Percentiles rank a stretch among this genome's conserved stretches.
phyloP scores from a whole-genome alignment of 2,797 vertebrate species.

The Intellagama lesueurii region DNA sequence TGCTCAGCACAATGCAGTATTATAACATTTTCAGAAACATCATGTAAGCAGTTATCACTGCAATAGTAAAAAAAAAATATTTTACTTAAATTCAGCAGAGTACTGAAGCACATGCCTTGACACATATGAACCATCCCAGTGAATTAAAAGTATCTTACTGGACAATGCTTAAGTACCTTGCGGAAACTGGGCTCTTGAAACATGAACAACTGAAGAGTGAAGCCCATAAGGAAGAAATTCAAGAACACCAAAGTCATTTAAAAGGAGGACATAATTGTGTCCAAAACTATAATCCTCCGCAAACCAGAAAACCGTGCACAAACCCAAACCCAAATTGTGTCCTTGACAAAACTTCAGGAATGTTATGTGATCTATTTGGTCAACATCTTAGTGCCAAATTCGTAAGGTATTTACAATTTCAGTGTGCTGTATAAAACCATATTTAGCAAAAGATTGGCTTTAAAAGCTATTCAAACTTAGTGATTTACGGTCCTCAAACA shows the following conservation, averaged over 20 bases:
- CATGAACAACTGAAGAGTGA: neutral
- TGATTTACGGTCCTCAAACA: neutral
- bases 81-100: slow-evolving; percentile 42
- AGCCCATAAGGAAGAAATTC: neutral
- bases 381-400: slow-evolving; percentile 58
- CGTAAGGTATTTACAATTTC: slow-evolving; percentile 46
- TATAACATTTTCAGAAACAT: slow-evolving; percentile 68
- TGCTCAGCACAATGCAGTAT: slow-evolving; percentile 64
- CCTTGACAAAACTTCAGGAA: slow-evolving; percentile 43
- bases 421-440: slow-evolving; percentile 42
- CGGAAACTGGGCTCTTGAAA: neutral
- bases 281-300: neutral
- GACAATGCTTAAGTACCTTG: slow-evolving; percentile 35
- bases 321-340: slow-evolving; percentile 34
- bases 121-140: slow-evolving; percentile 44
- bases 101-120: slow-evolving; percentile 58
- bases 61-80: slow-evolving; percentile 49
- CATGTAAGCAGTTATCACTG: slow-evolving; percentile 76
- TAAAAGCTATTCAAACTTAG: slow-evolving; percentile 40
- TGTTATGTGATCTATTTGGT: slow-evolving; percentile 51
- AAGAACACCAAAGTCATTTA: slow-evolving; percentile 38
- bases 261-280: slow-evolving; percentile 54
- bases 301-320: slow-evolving; percentile 37
- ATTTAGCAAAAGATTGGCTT: slow-evolving; percentile 55
- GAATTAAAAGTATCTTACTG: slow-evolving; percentile 30